Conservation (phyloP, 2,888 invertebrate genomes). For the Branchellion lobata region DNA sequence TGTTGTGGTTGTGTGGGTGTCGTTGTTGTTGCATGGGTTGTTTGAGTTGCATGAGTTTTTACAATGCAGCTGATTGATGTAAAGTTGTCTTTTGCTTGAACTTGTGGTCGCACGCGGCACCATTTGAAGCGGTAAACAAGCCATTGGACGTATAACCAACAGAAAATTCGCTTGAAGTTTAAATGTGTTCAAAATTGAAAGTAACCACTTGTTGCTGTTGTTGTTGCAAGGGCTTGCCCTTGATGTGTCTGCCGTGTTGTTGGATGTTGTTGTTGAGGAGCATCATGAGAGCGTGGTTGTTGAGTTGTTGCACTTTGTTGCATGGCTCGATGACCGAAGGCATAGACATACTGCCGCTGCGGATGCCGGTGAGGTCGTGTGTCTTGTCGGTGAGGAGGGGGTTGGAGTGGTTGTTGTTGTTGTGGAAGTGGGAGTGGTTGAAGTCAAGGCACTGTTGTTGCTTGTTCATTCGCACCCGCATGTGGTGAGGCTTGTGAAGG, state of each 20-base stretch:
- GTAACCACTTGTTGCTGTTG: not conserved
- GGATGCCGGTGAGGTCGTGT: not conserved
- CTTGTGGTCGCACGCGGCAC: too few relatives aligned
- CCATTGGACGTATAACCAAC: too few relatives aligned
- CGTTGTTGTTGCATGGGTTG: not conserved
- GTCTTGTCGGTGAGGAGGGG: not conserved
- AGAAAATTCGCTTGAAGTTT: too few relatives aligned
- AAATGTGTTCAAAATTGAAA: too few relatives aligned
- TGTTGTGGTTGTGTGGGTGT: not conserved
- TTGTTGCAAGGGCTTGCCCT: slow-evolving; percentile 35
- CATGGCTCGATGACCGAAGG: slow-evolving; percentile 22
- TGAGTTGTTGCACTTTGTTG: not conserved
- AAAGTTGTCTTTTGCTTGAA: too few relatives aligned
- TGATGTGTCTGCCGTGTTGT: slow-evolving; percentile 28
- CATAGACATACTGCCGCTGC: slow-evolving; percentile 23
- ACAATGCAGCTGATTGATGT: not conserved
- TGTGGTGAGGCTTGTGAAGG: not conserved
- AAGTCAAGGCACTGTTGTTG: not conserved
- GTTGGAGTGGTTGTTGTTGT: slow-evolving; percentile 12
- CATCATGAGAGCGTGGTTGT: slow-evolving; percentile 31
- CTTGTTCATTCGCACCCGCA: not conserved
- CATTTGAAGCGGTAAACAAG: too few relatives aligned
- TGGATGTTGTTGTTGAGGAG: not conserved
- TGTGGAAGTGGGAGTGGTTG: not conserved
- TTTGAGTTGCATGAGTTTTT: too few relatives aligned